phyloP scores from a whole-genome alignment of 1,140 invertebrate genomes.

The Bombus fervidus region DNA sequence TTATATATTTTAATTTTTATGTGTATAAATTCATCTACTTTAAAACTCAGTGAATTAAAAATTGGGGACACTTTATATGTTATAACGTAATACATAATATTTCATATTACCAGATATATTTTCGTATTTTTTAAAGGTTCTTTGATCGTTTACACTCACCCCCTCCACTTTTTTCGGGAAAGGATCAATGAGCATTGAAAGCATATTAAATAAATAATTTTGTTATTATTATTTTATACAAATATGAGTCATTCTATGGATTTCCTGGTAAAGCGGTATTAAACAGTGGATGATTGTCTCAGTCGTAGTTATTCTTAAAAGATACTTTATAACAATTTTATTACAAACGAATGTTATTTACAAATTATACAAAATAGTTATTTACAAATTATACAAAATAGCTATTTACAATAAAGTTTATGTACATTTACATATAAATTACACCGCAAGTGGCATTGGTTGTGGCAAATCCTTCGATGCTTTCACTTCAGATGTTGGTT shows the following conservation, averaged over 20 bases:
- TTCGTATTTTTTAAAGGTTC: neutral
- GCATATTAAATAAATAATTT: neutral
- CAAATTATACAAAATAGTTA: no score
- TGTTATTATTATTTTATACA: constrained; percentile 4
- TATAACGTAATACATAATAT: no score
- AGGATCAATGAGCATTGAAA: neutral
- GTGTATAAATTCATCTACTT: neutral
- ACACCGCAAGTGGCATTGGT: constrained; percentile 64
- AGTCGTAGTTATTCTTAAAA: neutral
- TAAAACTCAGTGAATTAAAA: neutral
- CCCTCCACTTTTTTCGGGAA: neutral
- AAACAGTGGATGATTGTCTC: neutral
- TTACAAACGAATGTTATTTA: constrained; percentile 20
- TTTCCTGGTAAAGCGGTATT: neutral
- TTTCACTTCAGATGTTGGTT: constrained; percentile 87
- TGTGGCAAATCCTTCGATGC: constrained; percentile 79
- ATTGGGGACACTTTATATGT: no score
- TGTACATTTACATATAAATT: constrained; percentile 53
- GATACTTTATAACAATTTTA: constrained; percentile 18
- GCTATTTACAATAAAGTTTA: no score
- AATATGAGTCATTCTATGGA: constrained; percentile 11
- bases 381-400: neutral
- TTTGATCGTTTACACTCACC: neutral
- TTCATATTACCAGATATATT: no score
- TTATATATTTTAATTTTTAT: no score